Evolutionary conservation across 2,113 vertebrate genomes (phyloP), one percentile per base, ranked within the genome.

Genomic region (Pholis gunnellus): DNA sequence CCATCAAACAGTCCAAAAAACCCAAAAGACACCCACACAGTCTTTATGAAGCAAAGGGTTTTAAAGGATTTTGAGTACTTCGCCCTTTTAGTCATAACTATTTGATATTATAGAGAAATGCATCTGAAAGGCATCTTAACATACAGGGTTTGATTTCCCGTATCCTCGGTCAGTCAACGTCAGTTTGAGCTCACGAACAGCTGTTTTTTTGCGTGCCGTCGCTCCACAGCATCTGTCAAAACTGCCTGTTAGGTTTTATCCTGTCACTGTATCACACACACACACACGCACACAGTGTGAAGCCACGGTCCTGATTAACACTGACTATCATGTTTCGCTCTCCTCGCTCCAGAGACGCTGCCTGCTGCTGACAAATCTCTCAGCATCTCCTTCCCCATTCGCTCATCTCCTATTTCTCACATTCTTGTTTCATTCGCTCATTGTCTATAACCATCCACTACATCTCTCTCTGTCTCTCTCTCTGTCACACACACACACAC

Each of bases 291-390:
- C 59, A 71, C 69, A 69, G 5, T 36, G 66, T 25, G 36, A 72
- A 44, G 69, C 70, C 25, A 54, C 27, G 40, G 69, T 65, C 81
- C 72, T 60, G 74, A 86, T 86, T 81, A 72, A 63, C 76, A 68
- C 71, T 75, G 69, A 57, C 76, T 79, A 82, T 92, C 77, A 34
- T 68, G 65, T 91, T 89, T 88, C 78, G 6, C 57, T 42, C 14
- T 61, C 56, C 73, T 78, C 78, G 17, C 78, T 36, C 46, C 66
- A 27, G 79, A 86, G 73, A 78, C 29, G 38, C 81, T 61, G 50
- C 69, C 57, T 79, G 36, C 77, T 79, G 81, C 80, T 78, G 69
- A 77, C 72, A 81, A 78, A 79, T 87, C 54, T 85, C 66, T 78
- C 74, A 25, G 65, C 72, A 52, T 81, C 69, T 81, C 66, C 50